Evolutionary conservation across 35 echinoderm and acorn worm species (phyloP), one percentile per base, ranked within the genome.

Genomic region (Lytechinus variegatus): DNA sequence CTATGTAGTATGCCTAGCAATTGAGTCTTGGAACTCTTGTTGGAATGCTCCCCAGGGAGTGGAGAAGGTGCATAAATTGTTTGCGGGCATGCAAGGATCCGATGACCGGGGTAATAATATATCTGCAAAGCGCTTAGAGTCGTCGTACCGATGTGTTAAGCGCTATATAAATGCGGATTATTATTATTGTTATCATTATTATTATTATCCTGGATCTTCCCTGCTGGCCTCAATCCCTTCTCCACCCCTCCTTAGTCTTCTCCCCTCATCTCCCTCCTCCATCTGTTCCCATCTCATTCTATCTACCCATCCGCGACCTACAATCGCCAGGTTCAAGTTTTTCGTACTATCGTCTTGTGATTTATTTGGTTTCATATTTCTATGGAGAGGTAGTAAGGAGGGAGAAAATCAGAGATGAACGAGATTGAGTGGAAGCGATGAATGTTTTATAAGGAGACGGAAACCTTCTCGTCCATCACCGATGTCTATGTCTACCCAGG

Each of bases 311-410:
- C 66, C 16, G 66, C 66, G 66, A 2, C n/a, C 66, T 79, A 79
- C 66, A n/a, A 79, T 21, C 21, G 14, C 33, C 33, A 19, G 66
- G 66, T 79, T 79, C 66, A 79, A 79, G 66, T 27, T 79, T 79
- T 79, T 79, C 66, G 66, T 79, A 79, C 66, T 79, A 79, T 79
- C n/a, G 66, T 79, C 66, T 24, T 7, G 66, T 79, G 66, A 79
- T 79, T 79, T 79, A 79, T 79, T 79, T 79, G 66, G 66, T 79
- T 79, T 79, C 66, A 79, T 79, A 79, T 79, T 79, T 79, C 66
- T 79, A 79, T n/a, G 14, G 66, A 79, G 66, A 79, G 66, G 66
- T 79, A 16, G 66, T 7, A 79, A 7, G 66, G 66, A 79, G 66
- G 66, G n/a, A 24, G 66, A 79, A 79, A 79, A 79, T 79, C 66